Evolutionary conservation across 2,113 vertebrate species (phyloP).

Genomic region (Barbus barbus): DNA sequence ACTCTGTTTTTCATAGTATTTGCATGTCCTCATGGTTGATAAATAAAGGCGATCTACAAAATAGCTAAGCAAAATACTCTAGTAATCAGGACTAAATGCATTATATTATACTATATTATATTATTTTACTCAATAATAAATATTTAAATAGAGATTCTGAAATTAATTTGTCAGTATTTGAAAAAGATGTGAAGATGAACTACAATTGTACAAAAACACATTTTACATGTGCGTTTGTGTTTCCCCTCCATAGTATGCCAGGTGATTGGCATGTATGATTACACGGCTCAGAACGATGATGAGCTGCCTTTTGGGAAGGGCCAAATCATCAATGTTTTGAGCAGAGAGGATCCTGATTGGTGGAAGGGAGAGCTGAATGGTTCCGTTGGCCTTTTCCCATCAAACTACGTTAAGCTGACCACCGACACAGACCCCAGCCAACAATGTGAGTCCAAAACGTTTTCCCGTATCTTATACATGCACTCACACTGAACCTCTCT

Average conservation of each 20-base stretch:
- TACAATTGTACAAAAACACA: no score
- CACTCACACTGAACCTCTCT: conserved; percentile 44
- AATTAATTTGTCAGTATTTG: neutral
- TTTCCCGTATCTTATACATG: conserved; percentile 1
- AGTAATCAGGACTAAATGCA: neutral
- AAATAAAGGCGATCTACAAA: neutral
- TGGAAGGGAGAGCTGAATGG: conserved; percentile 97
- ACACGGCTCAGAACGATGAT: conserved; percentile 96
- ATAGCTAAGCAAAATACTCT: neutral
- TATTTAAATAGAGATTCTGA: neutral
- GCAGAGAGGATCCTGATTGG: conserved; percentile 97
- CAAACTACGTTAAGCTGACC: conserved; percentile 98
- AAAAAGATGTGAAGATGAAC: neutral
- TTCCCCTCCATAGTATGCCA: conserved; percentile 85
- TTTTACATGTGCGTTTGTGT: conserved; percentile 18
- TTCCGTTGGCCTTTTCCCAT: conserved; percentile 94
- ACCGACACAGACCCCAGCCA: conserved; percentile 97
- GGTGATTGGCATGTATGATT: conserved; percentile 99
- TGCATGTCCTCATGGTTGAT: neutral
- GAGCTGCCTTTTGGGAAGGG: conserved; percentile 97
- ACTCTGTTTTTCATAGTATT: neutral
- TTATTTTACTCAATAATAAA: neutral
- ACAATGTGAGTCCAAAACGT: conserved; percentile 90
- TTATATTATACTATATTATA: neutral
- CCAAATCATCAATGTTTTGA: conserved; percentile 95